A percentile compares a stretch with the other conserved stretches of the same genome.
Conservation (phyloP, 2,113 vertebrate genomes). For the Chaenocephalus aceratus region DNA sequence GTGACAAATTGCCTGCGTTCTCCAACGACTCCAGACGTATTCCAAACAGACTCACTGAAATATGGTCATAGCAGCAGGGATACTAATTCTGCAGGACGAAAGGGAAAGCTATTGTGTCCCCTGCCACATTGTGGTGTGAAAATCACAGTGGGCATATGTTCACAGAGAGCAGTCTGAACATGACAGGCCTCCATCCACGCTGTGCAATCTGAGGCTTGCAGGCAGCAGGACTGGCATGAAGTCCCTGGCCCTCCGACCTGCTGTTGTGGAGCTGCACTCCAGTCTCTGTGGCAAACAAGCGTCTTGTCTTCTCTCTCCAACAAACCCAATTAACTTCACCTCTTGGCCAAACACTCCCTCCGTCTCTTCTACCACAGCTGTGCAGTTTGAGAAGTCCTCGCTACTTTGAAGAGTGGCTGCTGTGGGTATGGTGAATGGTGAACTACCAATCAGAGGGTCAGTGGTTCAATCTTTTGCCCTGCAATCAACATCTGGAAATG, state of each 20-base stretch:
- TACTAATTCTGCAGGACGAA: slow-evolving; percentile 50
- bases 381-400: slow-evolving; percentile 28
- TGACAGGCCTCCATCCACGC: slow-evolving; percentile 61
- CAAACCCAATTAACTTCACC: slow-evolving; percentile 66
- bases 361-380: slow-evolving; percentile 27
- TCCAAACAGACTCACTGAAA: slow-evolving; percentile 53
- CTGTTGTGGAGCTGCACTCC: slow-evolving; percentile 43
- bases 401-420: slow-evolving; percentile 32
- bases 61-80: slow-evolving; percentile 49
- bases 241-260: slow-evolving; percentile 51
- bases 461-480: too few relatives aligned
- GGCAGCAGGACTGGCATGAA: slow-evolving; percentile 68
- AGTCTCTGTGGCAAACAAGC: slow-evolving; percentile 51
- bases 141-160: slow-evolving; percentile 70
- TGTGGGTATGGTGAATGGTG: too few relatives aligned
- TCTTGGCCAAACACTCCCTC: slow-evolving; percentile 21
- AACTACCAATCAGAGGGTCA: too few relatives aligned
- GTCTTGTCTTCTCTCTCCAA: slow-evolving; percentile 64
- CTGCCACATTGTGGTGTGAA: slow-evolving; percentile 64
- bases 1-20: slow-evolving; percentile 52
- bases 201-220: slow-evolving; percentile 73
- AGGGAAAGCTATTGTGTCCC: slow-evolving; percentile 65
- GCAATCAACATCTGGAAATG: too few relatives aligned
- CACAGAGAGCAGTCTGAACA: slow-evolving; percentile 61
- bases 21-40: slow-evolving; percentile 49